A percentile compares a stretch with the other conserved stretches of the same genome.
phyloP scores from a whole-genome alignment of 2,888 invertebrate species.

The Pachydiplax longipennis region DNA sequence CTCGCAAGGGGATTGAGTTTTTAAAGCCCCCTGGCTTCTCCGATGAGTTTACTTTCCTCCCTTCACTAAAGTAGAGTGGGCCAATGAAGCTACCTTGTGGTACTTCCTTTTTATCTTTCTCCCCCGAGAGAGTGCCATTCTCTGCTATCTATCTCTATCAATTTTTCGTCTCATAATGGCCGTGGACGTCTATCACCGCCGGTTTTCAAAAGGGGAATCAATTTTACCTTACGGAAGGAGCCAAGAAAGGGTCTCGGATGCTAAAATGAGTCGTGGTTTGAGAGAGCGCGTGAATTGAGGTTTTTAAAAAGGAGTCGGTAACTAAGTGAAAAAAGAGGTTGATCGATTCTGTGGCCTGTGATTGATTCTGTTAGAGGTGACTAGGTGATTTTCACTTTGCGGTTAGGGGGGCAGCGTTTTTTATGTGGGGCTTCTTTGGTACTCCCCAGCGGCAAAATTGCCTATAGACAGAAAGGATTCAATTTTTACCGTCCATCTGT shows the following conservation, averaged over 20 bases:
- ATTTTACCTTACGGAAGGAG: neutral
- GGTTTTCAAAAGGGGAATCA: constrained; percentile 16
- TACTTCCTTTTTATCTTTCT: neutral
- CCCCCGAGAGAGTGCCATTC: neutral
- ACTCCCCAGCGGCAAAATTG: too few relatives aligned
- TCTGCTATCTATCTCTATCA: neutral
- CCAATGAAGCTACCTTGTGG: neutral
- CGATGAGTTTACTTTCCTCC: neutral
- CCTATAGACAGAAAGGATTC: too few relatives aligned
- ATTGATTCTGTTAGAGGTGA: too few relatives aligned
- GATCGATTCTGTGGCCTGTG: too few relatives aligned
- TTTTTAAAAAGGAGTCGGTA: too few relatives aligned
- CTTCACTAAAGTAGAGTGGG: neutral
- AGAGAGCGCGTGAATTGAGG: neutral
- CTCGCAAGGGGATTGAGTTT: neutral
- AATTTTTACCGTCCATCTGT: too few relatives aligned
- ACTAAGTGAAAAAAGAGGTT: too few relatives aligned
- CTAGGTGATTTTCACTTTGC: too few relatives aligned
- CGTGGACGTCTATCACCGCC: neutral
- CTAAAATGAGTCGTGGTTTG: neutral
- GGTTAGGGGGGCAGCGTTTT: too few relatives aligned
- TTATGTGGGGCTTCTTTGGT: too few relatives aligned
- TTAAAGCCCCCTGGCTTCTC: neutral
- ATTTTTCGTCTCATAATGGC: neutral
- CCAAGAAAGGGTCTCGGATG: neutral